Evolutionary conservation across 2,113 vertebrate genomes (phyloP).

Genomic region (Istiophorus platypterus): DNA sequence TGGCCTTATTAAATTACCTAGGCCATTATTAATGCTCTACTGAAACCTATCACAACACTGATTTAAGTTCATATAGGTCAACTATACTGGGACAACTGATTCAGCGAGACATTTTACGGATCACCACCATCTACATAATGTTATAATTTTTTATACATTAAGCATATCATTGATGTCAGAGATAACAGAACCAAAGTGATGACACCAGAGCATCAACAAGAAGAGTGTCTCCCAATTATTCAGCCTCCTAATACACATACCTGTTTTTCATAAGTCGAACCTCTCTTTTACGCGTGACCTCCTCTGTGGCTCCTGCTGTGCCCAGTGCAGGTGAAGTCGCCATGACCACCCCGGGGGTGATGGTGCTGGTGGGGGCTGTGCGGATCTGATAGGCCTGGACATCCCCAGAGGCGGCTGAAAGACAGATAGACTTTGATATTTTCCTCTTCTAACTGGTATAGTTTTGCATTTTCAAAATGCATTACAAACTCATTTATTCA

Average conservation of each 20-base stretch:
- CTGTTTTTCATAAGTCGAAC: conserved; percentile 99
- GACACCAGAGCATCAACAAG: too few relatives aligned
- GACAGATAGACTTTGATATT: background rate
- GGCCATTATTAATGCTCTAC: too few relatives aligned
- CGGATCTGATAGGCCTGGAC: conserved; percentile 99
- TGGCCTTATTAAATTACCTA: too few relatives aligned
- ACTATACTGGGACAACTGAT: too few relatives aligned
- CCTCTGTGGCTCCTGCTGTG: conserved; percentile 89
- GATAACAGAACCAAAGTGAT: background rate
- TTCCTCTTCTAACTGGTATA: background rate
- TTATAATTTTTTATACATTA: background rate
- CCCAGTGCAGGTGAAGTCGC: conserved; percentile 93
- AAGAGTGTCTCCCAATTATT: too few relatives aligned
- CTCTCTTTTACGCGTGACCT: conserved; percentile 96
- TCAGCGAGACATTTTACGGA: too few relatives aligned
- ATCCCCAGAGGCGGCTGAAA: conserved; percentile 93
- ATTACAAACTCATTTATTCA: background rate
- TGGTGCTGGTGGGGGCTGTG: conserved; percentile 92
- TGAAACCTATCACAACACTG: too few relatives aligned
- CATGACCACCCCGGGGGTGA: conserved; percentile 96
- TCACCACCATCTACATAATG: too few relatives aligned
- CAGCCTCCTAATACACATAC: conserved; percentile 61
- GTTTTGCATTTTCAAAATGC: background rate
- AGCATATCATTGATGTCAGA: background rate
- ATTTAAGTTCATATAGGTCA: too few relatives aligned